Conservation (phyloP, 2,113 vertebrate genomes). For the Gasterosteus nipponicus region DNA sequence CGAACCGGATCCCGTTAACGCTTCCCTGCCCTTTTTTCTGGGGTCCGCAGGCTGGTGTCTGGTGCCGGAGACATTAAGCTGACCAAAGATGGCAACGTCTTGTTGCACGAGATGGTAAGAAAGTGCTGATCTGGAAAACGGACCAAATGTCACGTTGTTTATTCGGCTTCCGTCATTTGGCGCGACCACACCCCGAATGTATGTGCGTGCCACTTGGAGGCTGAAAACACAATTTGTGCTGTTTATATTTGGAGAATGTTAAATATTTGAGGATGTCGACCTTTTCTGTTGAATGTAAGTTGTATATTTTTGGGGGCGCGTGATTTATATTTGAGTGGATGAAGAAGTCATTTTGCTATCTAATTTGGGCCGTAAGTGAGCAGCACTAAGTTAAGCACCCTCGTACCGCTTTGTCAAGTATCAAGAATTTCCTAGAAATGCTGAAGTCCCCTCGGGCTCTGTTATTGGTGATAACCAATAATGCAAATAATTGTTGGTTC, state of each 20-base stretch:
- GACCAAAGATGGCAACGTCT: constrained; percentile 97
- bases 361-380: not conserved
- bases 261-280: not conserved
- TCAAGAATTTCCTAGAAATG: not conserved
- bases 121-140: not conserved
- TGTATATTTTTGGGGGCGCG: too few species aligned
- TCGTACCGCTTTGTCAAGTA: not conserved
- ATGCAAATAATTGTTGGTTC: not conserved
- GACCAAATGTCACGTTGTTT: not conserved
- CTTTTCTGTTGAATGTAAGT: not conserved
- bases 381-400: not conserved
- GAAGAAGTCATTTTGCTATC: not conserved
- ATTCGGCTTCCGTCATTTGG: not conserved
- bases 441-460: not conserved
- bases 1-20: constrained; percentile 1
- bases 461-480: not conserved
- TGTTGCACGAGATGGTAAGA: constrained; percentile 97
- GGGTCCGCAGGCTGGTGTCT: constrained; percentile 89
- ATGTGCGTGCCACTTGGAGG: not conserved
- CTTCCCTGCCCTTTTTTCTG: not conserved
- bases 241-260: not conserved
- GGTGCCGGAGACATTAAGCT: constrained; percentile 97
- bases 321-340: not conserved
- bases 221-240: too few species aligned
- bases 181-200: constrained; percentile 35